phyloP scores from a whole-genome alignment of 37 sponge, comb jelly and placozoan species.

The Amphimedon queenslandica region DNA sequence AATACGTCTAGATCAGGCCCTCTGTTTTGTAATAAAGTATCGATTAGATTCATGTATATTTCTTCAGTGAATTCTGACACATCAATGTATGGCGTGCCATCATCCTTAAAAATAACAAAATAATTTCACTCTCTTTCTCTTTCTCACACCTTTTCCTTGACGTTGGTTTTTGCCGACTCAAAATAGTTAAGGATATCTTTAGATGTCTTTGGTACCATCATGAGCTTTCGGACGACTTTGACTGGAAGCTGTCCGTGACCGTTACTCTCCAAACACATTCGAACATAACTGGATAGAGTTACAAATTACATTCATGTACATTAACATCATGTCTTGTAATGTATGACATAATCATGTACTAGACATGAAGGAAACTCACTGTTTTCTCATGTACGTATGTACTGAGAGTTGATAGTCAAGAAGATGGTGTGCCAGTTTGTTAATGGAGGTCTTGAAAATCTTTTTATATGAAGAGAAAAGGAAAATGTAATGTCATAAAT shows the following conservation, averaged over 20 bases:
- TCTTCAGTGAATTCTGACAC: conserved; percentile 37
- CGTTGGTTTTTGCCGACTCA: neutral
- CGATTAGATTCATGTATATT: conserved; percentile 29
- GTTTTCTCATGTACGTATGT: neutral
- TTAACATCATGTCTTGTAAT: no score
- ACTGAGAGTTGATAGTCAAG: neutral
- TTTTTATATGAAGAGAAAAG: no score
- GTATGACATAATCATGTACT: no score
- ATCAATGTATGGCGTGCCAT: conserved; percentile 25
- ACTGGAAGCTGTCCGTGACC: conserved; percentile 48
- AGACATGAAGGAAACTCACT: neutral
- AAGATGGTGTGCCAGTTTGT: neutral
- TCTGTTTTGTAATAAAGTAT: conserved; percentile 37
- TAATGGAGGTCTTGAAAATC: neutral
- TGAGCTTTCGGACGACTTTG: conserved; percentile 1
- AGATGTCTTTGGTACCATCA: neutral
- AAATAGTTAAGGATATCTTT: neutral
- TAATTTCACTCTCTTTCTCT: neutral
- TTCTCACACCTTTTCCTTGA: no score
- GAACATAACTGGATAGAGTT: conserved; percentile 37
- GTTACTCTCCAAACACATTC: conserved; percentile 44
- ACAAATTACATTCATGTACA: no score
- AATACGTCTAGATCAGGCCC: conserved; percentile 38
- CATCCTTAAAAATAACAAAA: neutral
- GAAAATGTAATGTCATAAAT: no score